These are phyloP conservation scores for Drosophila arawakana DNA, from an alignment of 1,140 invertebrate species.

Conservation along the genomic window DNA sequence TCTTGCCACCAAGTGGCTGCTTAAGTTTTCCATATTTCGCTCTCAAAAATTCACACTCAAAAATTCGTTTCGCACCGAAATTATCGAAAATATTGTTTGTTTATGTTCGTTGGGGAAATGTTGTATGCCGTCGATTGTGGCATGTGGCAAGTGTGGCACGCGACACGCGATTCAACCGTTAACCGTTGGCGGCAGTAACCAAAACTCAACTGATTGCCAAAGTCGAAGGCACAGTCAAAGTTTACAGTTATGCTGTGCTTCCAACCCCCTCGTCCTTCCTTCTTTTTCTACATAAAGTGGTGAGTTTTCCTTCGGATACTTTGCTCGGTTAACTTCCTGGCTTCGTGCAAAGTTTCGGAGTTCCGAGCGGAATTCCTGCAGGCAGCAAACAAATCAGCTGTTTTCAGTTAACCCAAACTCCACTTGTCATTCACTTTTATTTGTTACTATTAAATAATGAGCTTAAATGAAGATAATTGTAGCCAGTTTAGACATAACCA, in stretches of 20 bases:
- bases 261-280: conserved; percentile 12
- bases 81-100: conserved; percentile 26
- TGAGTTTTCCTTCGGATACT: conserved; percentile 52
- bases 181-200: conserved; percentile 78
- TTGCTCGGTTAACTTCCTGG: conserved; percentile 19
- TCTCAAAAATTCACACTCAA: not conserved
- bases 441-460: conserved; percentile 7
- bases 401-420: conserved; percentile 14
- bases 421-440: conserved; percentile 1
- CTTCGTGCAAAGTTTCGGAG: conserved; percentile 55
- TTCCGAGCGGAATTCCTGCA: conserved; percentile 58
- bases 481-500: too few relatives aligned
- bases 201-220: conserved; percentile 76
- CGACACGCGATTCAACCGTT: conserved; percentile 36
- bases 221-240: conserved; percentile 28
- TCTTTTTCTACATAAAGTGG: conserved; percentile 51
- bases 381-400: conserved; percentile 65
- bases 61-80: conserved; percentile 1
- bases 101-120: conserved; percentile 35
- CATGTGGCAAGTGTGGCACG: conserved; percentile 31
- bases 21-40: conserved; percentile 18
- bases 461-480: not conserved
- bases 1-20: conserved; percentile 39
- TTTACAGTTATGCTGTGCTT: conserved; percentile 40
- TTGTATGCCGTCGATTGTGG: conserved; percentile 36